phyloP scores from a whole-genome alignment of 2,888 invertebrate genomes.

The Hypomecis punctinalis region DNA sequence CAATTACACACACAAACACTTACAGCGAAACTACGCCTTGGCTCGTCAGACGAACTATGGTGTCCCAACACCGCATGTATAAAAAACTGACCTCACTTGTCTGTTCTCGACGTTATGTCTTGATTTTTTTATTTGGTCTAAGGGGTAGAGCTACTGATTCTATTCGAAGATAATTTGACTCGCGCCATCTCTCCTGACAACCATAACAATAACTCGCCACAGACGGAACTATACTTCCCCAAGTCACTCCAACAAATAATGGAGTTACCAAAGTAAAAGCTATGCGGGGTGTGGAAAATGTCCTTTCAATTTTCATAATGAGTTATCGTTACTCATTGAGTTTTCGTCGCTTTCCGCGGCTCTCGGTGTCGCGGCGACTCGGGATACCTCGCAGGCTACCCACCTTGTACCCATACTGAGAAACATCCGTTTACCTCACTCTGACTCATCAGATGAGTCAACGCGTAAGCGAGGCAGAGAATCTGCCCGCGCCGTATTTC shows the following conservation, averaged over 20 bases:
- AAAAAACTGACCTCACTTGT: too few species aligned
- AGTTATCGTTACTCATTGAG: slow-evolving; percentile 78
- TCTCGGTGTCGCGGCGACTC: slow-evolving; percentile 57
- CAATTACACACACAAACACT: too few species aligned
- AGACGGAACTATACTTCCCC: slow-evolving; percentile 15
- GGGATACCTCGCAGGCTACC: slow-evolving; percentile 54
- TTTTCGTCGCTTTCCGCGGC: slow-evolving; percentile 74
- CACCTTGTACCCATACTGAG: slow-evolving; percentile 33
- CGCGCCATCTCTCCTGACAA: neutral
- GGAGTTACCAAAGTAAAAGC: slow-evolving; percentile 43
- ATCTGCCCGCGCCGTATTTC: slow-evolving; percentile 58
- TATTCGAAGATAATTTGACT: neutral
- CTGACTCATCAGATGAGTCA: slow-evolving; percentile 67
- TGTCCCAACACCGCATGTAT: too few species aligned
- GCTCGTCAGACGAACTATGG: too few species aligned
- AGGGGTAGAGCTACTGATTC: slow-evolving; percentile 7
- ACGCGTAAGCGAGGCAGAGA: slow-evolving; percentile 62
- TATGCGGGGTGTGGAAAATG: slow-evolving; percentile 63
- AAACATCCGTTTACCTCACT: slow-evolving; percentile 53
- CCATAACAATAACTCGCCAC: slow-evolving; percentile 14
- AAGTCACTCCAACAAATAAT: slow-evolving; percentile 39
- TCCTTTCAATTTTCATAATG: slow-evolving; percentile 65
- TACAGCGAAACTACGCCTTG: too few species aligned
- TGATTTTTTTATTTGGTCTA: too few species aligned
- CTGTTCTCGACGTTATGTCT: too few species aligned